These are phyloP conservation scores for Diplosoma virens DNA, from an alignment of 23 tunicate species.

Conservation along the genomic window DNA sequence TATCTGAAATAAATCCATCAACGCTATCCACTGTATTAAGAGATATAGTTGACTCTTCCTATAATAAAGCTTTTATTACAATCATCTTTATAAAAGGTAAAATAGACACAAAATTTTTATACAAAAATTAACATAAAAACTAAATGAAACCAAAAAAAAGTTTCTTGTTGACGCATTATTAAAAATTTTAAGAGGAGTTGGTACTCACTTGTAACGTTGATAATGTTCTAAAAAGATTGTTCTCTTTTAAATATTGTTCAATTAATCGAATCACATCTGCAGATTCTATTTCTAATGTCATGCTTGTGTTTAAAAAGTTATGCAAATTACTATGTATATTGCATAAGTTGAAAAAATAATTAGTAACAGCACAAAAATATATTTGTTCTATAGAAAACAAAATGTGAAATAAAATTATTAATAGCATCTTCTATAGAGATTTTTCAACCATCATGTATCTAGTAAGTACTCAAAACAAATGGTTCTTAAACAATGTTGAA, in stretches of 20 bases:
- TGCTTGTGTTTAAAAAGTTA: too few species aligned
- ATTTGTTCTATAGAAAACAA: too few species aligned
- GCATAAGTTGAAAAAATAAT: too few species aligned
- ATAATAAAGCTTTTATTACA: neutral
- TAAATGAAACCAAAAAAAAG: neutral
- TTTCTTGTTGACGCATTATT: neutral
- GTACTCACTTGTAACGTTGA: conserved; percentile 41
- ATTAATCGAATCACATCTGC: conserved; percentile 90
- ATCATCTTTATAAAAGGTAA: neutral
- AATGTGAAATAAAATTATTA: too few species aligned
- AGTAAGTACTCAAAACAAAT: too few species aligned
- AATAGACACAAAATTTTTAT: too few species aligned
- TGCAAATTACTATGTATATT: too few species aligned
- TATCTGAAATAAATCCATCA: conserved; percentile 85
- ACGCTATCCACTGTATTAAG: conserved; percentile 93
- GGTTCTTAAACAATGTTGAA: too few species aligned
- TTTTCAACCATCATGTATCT: too few species aligned
- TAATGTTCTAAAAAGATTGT: conserved; percentile 52
- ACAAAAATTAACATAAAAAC: neutral
- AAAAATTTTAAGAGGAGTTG: neutral
- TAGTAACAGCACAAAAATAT: too few species aligned
- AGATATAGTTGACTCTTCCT: conserved; percentile 87
- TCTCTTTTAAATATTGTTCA: conserved; percentile 90
- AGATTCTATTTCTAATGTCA: conserved; percentile 94
- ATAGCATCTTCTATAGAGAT: too few species aligned